Base-by-base conservation (phyloP, 2,797 vertebrate genomes). In the Pelobates cultripes region DNA sequence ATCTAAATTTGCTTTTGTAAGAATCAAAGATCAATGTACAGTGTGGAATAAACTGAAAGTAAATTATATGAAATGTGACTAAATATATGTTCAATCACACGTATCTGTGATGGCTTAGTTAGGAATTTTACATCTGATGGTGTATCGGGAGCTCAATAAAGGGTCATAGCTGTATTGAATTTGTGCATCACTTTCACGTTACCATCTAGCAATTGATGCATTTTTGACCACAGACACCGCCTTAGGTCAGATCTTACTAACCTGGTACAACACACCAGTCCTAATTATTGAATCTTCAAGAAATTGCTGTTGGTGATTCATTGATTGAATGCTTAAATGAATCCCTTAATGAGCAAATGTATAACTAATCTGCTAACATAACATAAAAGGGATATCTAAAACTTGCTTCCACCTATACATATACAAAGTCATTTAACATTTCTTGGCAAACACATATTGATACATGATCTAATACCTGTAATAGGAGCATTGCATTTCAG, bases 181-280 rank as follows among this genome's bases (percentile, higher is more conserved):
- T 97, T 96, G 94, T 92, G 92, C 95, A 95, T 96, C 95, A 94
- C 97, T 96, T 96, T 96, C 94, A 96, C 95, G 97, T 96, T 97
- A 98, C 97, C 97, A 97, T 95, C 96, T 98, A 96, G 97, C 97
- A 95, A 95, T 96, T 95, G 96, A 98, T 98, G 97, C 96, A 97
- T 98, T 98, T 64, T 97, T 97, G 96, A 97, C 96, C 97, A 97
- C 94, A 94, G 95, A 92, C 94, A 95, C 94, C 95, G 96, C 95
- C 97, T 95, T 89, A 96, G 95, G 97, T 97, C 96, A 98, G 95
- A 96, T 94, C 96, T 95, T 94, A 96, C 96, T 95, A 96, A 96
- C 94, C 94, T 92, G 91, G 93, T 93, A 93, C 92, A 93, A 91
- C 88, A 89, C 90, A 89, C 88, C 88, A 85, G 91, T 91, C 91